Conservation (phyloP, 2,797 vertebrate species). For the Ctenosaura bakeri region DNA sequence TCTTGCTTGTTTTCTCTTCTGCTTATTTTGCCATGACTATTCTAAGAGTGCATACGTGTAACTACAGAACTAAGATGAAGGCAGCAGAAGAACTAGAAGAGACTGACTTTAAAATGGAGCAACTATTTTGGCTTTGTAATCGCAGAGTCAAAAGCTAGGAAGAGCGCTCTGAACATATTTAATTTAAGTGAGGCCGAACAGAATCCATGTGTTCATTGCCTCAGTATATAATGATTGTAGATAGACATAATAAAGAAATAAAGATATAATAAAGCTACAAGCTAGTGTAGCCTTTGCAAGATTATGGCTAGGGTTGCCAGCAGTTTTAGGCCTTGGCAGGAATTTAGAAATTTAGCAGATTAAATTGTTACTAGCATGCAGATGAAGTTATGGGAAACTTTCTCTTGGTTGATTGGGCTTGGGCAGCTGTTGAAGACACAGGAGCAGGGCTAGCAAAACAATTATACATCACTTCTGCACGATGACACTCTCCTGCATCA, state of each 20-base stretch:
- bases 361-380: not conserved
- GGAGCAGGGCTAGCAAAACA: not conserved
- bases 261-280: no score
- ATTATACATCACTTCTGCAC: no score
- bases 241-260: not conserved
- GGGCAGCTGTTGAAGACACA: not conserved
- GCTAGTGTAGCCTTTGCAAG: not conserved
- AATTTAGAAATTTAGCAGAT: not conserved
- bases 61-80: conserved; percentile 4
- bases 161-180: not conserved
- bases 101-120: not conserved
- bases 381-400: not conserved
- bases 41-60: not conserved
- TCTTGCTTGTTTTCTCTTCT: not conserved
- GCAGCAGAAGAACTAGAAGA: not conserved
- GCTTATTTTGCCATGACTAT: not conserved
- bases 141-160: conserved; percentile 3
- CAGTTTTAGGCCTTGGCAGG: not conserved
- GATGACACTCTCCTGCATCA: no score
- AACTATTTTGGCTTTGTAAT: not conserved
- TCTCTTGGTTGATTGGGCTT: not conserved
- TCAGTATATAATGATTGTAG: not conserved
- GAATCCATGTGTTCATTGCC: not conserved
- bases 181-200: conserved; percentile 5
- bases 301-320: not conserved